Evolutionary conservation across 2,888 invertebrate species (phyloP), one percentile per base, ranked within the genome.

Genomic region (Watsonalla binaria): DNA sequence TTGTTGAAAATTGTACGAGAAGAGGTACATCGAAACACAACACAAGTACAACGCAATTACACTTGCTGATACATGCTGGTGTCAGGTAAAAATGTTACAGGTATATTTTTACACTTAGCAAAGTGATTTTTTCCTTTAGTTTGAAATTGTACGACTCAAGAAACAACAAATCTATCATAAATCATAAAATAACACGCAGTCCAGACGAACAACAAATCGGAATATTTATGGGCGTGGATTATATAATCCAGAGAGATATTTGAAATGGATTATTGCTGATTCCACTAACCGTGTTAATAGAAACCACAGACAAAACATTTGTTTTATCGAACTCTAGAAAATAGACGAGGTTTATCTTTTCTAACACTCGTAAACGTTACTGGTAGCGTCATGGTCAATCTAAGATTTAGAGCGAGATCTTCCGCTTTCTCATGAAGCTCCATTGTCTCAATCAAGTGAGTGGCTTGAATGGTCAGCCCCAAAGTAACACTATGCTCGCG

Each of bases 311-410:
- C 5, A 42, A 42, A 42, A 8, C 5, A 11, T 11, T 11, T 42
- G 11, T 11, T 11, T 11, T 11, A 11, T 42, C 8, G 42, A 5
- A 11, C 11, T 5, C 42, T 42, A 42, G 42, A 11, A 11, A 42
- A 42, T 6, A 37, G 37, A 5, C 42, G 11, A 42, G 2, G 11
- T 8, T 24, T 24, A 42, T 5, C 42, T 11, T 42, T 42, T 42
- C 11, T 42, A 5, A 11, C 8, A 11, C 42, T 46, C 37, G 54
- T 37, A 51, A 49, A 15, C 14, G 8, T 58, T 52, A 54, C 61
- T 63, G 62, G 68, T 60, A 62, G 62, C 65, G 79, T 83, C 77
- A 80, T 76, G 83, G 78, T 80, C 76, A 78, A 82, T 79, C 77
- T 71, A 69, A 68, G 74, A 82, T 81, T 72, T 77, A 59, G 84